phyloP scores from a whole-genome alignment of 37 sponge, comb jelly and placozoan genomes.

The Beroe ovata region DNA sequence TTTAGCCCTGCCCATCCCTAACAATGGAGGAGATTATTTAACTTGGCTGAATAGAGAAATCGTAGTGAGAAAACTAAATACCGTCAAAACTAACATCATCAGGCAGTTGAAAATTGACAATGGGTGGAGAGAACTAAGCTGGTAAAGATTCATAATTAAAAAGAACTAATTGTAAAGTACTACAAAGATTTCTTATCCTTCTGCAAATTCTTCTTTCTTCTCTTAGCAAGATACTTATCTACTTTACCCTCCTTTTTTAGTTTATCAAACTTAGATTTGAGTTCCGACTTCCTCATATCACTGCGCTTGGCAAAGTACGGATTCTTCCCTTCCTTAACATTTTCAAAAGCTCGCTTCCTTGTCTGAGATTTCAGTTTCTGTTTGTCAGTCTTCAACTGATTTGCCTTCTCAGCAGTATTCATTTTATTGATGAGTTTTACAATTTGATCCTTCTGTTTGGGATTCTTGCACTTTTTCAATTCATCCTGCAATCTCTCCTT shows the following conservation, averaged over 20 bases:
- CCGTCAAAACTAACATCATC: no score
- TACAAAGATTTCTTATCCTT: slow-evolving; percentile 59
- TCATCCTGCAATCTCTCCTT: slow-evolving; percentile 12
- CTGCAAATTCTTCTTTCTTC: slow-evolving; percentile 48
- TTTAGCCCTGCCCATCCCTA: slow-evolving; percentile 30
- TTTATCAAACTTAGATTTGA: slow-evolving; percentile 26
- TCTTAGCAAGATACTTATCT: slow-evolving; percentile 56
- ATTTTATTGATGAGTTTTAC: slow-evolving; percentile 20
- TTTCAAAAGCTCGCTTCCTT: not conserved
- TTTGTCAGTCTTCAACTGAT: slow-evolving; percentile 1
- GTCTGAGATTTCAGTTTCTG: slow-evolving; percentile 33
- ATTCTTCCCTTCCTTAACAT: slow-evolving; percentile 53
- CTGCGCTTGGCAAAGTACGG: slow-evolving; percentile 67
- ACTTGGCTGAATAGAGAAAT: no score
- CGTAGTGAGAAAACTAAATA: no score
- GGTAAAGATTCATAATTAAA: no score
- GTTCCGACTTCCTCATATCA: slow-evolving; percentile 31
- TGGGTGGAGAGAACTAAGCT: no score
- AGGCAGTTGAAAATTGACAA: no score
- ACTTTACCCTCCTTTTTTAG: slow-evolving; percentile 62
- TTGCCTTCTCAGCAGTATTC: slow-evolving; percentile 15
- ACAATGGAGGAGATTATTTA: no score
- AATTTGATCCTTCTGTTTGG: not conserved
- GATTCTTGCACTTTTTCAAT: slow-evolving; percentile 26
- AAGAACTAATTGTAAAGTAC: no score